Percentiles rank a stretch among this genome's conserved stretches.
phyloP scores from a whole-genome alignment of 1,140 invertebrate species.

The Cepaea nemoralis region DNA sequence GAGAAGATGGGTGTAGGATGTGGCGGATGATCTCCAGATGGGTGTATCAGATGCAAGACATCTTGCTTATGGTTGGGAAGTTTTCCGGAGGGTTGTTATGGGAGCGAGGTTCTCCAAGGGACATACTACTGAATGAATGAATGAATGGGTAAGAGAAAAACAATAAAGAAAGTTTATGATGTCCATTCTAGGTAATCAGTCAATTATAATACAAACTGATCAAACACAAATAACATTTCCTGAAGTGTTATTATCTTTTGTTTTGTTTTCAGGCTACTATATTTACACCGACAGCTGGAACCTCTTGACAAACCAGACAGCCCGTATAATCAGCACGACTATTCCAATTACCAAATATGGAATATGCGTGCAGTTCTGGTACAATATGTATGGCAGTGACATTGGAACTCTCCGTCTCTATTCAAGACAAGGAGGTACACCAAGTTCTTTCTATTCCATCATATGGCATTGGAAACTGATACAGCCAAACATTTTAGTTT shows the following conservation, averaged over 20 bases:
- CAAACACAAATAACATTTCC: not conserved
- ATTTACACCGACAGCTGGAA: constrained; percentile 83
- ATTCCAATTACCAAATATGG: constrained; percentile 23
- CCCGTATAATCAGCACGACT: constrained; percentile 65
- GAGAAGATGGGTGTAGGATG: too few relatives aligned
- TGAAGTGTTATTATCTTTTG: not conserved
- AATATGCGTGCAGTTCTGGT: constrained; percentile 77
- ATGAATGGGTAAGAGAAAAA: too few relatives aligned
- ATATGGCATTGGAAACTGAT: too few relatives aligned
- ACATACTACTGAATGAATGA: too few relatives aligned
- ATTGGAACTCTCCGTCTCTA: constrained; percentile 63
- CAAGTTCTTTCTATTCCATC: too few relatives aligned
- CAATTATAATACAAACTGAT: not conserved
- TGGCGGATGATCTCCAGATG: too few relatives aligned
- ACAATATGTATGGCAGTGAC: constrained; percentile 81
- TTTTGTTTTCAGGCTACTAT: constrained; percentile 74
- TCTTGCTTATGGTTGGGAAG: too few relatives aligned
- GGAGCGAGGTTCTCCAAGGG: too few relatives aligned
- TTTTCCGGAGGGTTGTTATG: too few relatives aligned
- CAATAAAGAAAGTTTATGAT: too few relatives aligned
- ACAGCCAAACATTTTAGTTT: too few relatives aligned
- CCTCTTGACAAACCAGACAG: constrained; percentile 78
- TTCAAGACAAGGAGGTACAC: constrained; percentile 25
- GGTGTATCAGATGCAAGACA: too few relatives aligned
- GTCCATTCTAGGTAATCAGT: not conserved